Evolutionary conservation across 2,113 vertebrate genomes (phyloP).

Genomic region (Lucifuga dentata): DNA sequence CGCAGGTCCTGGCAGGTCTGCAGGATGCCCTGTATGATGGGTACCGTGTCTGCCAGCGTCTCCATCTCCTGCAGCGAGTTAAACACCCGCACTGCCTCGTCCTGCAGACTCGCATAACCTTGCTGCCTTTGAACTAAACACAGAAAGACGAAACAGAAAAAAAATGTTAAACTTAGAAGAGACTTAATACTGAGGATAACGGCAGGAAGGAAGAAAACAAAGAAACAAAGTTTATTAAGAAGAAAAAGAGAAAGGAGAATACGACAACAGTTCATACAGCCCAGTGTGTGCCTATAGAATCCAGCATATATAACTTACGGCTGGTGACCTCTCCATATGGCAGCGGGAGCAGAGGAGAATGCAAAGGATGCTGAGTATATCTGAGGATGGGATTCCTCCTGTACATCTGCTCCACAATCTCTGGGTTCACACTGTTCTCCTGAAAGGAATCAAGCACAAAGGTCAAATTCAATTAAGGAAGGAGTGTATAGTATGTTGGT

Average conservation of each 20-base stretch:
- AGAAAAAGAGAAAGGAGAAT: too few relatives aligned
- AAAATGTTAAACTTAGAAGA: not conserved
- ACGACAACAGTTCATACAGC: too few relatives aligned
- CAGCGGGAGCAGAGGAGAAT: constrained; percentile 90
- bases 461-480: not conserved
- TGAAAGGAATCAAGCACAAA: constrained; percentile 49
- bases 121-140: constrained; percentile 88
- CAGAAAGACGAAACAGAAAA: not conserved
- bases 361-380: constrained; percentile 93
- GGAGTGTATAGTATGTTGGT: not conserved
- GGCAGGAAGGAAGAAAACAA: too few relatives aligned
- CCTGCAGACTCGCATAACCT: constrained; percentile 92
- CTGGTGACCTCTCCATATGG: constrained; percentile 90
- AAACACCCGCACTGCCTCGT: constrained; percentile 93
- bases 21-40: constrained; percentile 93
- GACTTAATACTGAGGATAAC: too few relatives aligned
- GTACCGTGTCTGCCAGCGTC: constrained; percentile 90
- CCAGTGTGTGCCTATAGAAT: too few relatives aligned
- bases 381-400: constrained; percentile 91
- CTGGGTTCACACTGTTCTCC: constrained; percentile 91
- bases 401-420: constrained; percentile 92
- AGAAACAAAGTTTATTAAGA: too few relatives aligned
- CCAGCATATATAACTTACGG: constrained; percentile 79
- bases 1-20: constrained; percentile 94
- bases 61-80: constrained; percentile 95